Conservation (phyloP, 2,888 invertebrate species). For the Thera obeliscata region DNA sequence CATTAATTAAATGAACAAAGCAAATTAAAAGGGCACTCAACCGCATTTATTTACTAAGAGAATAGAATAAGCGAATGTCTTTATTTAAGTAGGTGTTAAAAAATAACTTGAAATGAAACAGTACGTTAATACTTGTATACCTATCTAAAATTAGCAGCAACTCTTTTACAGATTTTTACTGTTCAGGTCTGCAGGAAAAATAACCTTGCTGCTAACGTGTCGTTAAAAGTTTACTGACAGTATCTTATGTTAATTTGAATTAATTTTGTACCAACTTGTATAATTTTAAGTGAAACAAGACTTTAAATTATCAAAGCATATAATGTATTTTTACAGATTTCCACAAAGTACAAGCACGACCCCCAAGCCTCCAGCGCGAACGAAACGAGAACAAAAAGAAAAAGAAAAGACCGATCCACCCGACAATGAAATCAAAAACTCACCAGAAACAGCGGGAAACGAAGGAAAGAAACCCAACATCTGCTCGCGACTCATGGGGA, state of each 20-base stretch:
- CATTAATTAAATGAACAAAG: neutral
- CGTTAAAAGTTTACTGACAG: no score
- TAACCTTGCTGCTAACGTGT: no score
- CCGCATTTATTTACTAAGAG: no score
- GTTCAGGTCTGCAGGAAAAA: no score
- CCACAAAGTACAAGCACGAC: conserved; percentile 80
- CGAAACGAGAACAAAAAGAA: conserved; percentile 59
- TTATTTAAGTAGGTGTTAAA: no score
- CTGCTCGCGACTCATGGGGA: conserved; percentile 69
- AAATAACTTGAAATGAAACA: no score
- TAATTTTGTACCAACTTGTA: no score
- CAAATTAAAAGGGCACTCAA: neutral
- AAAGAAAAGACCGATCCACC: conserved; percentile 36
- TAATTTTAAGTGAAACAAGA: neutral
- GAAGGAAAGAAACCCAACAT: conserved; percentile 63
- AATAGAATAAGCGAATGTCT: no score
- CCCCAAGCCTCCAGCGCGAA: conserved; percentile 73
- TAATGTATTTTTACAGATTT: conserved; percentile 55
- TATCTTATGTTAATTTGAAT: no score
- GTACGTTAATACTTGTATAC: no score
- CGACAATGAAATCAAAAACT: conserved; percentile 35
- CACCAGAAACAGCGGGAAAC: conserved; percentile 34
- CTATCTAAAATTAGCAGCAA: no score
- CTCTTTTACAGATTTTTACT: no score
- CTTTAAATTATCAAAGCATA: neutral